Percentiles rank a stretch among this genome's conserved stretches.
These are phyloP conservation scores for Prionailurus viverrinus DNA, from an alignment of 2,113 vertebrate genomes.

Conservation along the genomic window DNA sequence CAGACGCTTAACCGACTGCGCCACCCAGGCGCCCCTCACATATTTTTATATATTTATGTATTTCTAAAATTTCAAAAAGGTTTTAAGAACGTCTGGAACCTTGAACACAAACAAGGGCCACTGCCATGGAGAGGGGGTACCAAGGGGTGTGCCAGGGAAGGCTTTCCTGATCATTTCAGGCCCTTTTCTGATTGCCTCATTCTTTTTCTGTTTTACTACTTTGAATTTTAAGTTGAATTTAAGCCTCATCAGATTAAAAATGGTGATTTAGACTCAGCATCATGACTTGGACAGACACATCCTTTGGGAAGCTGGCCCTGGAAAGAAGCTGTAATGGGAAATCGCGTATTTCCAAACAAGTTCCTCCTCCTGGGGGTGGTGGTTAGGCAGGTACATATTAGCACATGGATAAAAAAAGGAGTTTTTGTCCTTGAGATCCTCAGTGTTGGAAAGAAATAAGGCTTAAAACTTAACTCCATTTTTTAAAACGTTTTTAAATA, in stretches of 20 bases:
- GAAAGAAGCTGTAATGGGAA: background rate
- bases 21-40: background rate
- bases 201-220: background rate
- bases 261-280: slow-evolving; percentile 16
- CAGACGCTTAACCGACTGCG: no score
- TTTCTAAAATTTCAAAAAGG: background rate
- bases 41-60: background rate
- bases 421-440: background rate
- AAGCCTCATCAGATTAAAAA: background rate
- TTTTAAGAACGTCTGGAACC: background rate
- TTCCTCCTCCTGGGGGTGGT: background rate
- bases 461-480: background rate
- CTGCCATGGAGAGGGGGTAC: accelerated
- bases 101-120: background rate
- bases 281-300: background rate
- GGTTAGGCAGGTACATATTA: background rate
- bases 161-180: background rate
- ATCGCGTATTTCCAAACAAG: background rate
- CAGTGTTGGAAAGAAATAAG: background rate
- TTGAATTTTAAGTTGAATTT: slow-evolving; percentile 11
- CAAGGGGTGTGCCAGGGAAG: background rate
- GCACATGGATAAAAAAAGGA: background rate
- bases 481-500: no score
- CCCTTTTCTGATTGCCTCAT: background rate
- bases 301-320: background rate